These are phyloP conservation scores for Callorhinus ursinus DNA, from an alignment of 2,113 vertebrate species.

Conservation along the genomic window DNA sequence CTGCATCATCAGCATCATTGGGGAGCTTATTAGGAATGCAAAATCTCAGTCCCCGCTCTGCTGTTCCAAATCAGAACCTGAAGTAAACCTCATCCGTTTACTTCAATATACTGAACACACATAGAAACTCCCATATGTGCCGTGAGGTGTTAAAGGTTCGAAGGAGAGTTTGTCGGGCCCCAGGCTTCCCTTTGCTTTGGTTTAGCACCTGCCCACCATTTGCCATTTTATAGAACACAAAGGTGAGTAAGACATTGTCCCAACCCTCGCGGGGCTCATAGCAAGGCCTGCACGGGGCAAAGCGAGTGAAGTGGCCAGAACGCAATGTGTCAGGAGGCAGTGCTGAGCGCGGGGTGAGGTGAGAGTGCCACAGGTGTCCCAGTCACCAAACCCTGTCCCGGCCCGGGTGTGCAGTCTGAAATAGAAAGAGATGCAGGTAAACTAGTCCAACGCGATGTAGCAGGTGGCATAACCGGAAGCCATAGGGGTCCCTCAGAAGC, in stretches of 20 bases:
- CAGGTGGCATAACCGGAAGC: background rate
- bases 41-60: background rate
- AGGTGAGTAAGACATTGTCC: background rate
- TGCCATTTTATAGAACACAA: background rate
- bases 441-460: fast-evolving
- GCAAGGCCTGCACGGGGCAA: background rate
- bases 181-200: background rate
- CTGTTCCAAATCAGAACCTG: background rate
- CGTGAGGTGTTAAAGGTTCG: background rate
- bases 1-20: fast-evolving
- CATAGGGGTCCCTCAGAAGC: fast-evolving
- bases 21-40: background rate
- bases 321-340: background rate
- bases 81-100: background rate
- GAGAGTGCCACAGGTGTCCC: background rate
- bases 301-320: background rate
- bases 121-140: background rate
- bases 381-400: background rate
- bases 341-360: background rate
- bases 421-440: background rate
- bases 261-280: fast-evolving
- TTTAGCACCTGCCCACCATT: background rate
- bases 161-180: background rate
- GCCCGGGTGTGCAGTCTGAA: background rate
- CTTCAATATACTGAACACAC: background rate